Base-by-base conservation (phyloP, 1,140 invertebrate genomes). In the Agrilus planipennis region DNA sequence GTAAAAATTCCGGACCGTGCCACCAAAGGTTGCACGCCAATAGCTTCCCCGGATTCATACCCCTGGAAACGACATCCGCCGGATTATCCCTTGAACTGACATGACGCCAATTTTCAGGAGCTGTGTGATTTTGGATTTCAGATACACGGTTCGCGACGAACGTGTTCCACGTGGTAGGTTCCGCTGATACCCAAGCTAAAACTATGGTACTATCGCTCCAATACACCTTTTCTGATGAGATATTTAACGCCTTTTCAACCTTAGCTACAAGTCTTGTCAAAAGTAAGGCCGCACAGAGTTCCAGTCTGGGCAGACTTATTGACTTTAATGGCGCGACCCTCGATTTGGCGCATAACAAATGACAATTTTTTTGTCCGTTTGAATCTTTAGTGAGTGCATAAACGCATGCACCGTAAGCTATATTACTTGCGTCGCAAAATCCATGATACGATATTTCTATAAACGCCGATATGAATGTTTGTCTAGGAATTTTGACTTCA, bases 1-100 rank as follows among this genome's bases (percentile, higher is more conserved):
- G 11, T 34, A 34, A 34, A 12, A 12, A 34, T 34, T 34, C n/a
- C n/a, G 31, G 31, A 4, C 31, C 31, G 10, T 34, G 17, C 31
- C 31, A 34, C 31, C 31, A 34, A 4, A 14, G 11, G 15, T 34
- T 16, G n/a, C 3, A 16, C 18, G 15, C 31, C 17, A 5, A 17
- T 17, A 34, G 18, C 10, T 34, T 34, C 3, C 15, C 11, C 2
- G 31, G 31, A 16, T 10, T 34, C 11, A n/a, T 16, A 3, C 31
- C 31, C 11, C 31, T 12, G 11, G 31, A 34, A 14, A 34, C 10
- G 2, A 34, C 3, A 18, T 34, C 31, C 5, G 4, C 31, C 4
- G 17, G 31, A 34, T 34, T 34, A 4, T 12, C 12, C 2, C 11
- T 1, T 15, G 1, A 34, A 17, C 11, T 12, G 5, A 34, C 31